Base-by-base conservation (phyloP, 53 echinoderm and acorn worm species). In the Astropecten irregularis region DNA sequence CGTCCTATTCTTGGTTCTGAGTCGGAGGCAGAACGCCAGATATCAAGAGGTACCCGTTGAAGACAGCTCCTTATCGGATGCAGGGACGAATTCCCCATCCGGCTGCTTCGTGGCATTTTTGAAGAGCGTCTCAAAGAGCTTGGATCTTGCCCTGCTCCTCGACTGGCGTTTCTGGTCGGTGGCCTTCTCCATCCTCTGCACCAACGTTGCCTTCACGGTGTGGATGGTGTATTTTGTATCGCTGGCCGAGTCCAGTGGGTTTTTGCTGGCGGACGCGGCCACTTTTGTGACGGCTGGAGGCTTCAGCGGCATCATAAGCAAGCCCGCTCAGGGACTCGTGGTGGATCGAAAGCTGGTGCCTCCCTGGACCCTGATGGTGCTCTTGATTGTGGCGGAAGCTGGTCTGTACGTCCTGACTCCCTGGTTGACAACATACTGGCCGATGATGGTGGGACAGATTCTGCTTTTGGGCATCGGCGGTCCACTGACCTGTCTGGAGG, bases 201-300 rank as follows among this genome's bases (percentile, higher is more conserved):
- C 37, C 0, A 65, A 37, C 20, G 35, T 36, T 34, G 65, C 22
- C 4, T 35, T 19, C 38, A 38, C 35, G 15, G 37, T 65, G 36
- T 65, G 65, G 65, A 65, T 9, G 8, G 37, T 65, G 18, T 65
- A 65, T 37, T 65, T 65, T 37, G 38, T 65, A 0, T 65, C 38
- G 10, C 19, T 9, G 4, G 65, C 36, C 21, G 19, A 25, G 1
- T 65, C 65, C 13, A 9, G 18, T 16, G 65, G 65, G 18, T 65
- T 65, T 20, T 65, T 38, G 6, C 21, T 37, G 19, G 65, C 35
- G 20, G 36, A 65, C 8, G 65, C 65, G 0, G 38, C 65, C 3
- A 35, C 38, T 4, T 16, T 65, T 29, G 65, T 65, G 4, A 27
- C 65, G n/a, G 65, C 27, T 38, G 65, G n/a, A 3, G 65, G 37